Conservation (phyloP, 1,140 invertebrate genomes). For the Zeugodacus cucurbitae region DNA sequence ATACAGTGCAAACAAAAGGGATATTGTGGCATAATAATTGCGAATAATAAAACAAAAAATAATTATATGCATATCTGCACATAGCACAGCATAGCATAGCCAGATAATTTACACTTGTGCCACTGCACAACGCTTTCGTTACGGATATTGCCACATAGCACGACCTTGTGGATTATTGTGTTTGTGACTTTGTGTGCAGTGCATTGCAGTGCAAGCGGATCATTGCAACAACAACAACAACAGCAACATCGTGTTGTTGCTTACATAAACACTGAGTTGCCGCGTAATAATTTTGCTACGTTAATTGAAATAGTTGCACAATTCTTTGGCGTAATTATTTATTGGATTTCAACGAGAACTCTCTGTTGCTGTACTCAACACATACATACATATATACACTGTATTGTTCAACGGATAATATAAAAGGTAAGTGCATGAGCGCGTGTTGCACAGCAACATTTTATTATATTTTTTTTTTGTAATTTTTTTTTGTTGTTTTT, state of each 20-base stretch:
- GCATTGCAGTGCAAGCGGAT: background rate
- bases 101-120: conserved; percentile 17
- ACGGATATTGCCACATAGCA: background rate
- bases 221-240: background rate
- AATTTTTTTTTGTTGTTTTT: background rate
- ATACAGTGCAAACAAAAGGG: background rate
- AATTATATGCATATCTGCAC: background rate
- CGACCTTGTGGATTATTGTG: conserved; percentile 7
- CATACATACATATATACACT: no score
- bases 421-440: background rate
- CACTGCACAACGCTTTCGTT: background rate
- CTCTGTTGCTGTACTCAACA: background rate
- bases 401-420: background rate
- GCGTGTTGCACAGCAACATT: background rate
- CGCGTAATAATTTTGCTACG: background rate
- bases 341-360: background rate
- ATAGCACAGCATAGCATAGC: background rate
- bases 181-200: no score
- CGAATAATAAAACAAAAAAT: background rate
- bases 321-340: background rate
- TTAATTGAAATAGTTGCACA: conserved; percentile 32
- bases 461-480: background rate
- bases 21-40: background rate
- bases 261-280: background rate
- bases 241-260: background rate